Percentiles rank a stretch among this genome's conserved stretches.
phyloP scores from a whole-genome alignment of 2,113 vertebrate species.

The Apodemus sylvaticus region DNA sequence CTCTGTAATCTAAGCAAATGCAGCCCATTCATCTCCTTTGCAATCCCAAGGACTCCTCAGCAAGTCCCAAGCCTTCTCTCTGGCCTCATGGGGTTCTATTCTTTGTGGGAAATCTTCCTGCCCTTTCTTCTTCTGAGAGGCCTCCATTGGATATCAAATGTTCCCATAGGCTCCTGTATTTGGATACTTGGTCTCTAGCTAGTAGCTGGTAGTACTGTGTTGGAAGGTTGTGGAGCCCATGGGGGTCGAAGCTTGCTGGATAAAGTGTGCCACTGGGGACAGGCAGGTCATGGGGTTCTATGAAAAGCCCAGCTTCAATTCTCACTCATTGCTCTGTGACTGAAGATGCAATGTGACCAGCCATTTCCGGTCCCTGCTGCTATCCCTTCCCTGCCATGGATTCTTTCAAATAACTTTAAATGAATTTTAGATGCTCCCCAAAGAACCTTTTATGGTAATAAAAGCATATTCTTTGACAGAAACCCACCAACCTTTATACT shows the following conservation, averaged over 20 bases:
- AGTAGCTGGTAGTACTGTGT: neutral
- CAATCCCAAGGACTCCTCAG: neutral
- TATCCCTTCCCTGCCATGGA: neutral
- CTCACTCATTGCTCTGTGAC: neutral
- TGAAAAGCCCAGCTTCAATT: neutral
- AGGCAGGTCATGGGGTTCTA: neutral
- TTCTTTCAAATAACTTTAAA: neutral
- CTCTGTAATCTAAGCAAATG: neutral
- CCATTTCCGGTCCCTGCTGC: neutral
- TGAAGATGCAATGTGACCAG: neutral
- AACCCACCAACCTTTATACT: neutral
- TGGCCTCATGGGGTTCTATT: neutral
- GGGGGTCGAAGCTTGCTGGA: neutral
- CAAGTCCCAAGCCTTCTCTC: neutral
- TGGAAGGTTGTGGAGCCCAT: neutral
- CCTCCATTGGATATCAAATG: neutral
- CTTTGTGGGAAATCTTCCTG: neutral
- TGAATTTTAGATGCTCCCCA: neutral
- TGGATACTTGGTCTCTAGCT: neutral
- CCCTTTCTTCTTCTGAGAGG: neutral
- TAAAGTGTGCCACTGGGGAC: neutral
- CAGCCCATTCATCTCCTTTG: neutral
- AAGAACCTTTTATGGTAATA: neutral
- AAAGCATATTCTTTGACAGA: neutral
- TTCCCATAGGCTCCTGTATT: neutral